Conservation (phyloP, 2,888 invertebrate genomes). For the Chrysolina haemoptera region DNA sequence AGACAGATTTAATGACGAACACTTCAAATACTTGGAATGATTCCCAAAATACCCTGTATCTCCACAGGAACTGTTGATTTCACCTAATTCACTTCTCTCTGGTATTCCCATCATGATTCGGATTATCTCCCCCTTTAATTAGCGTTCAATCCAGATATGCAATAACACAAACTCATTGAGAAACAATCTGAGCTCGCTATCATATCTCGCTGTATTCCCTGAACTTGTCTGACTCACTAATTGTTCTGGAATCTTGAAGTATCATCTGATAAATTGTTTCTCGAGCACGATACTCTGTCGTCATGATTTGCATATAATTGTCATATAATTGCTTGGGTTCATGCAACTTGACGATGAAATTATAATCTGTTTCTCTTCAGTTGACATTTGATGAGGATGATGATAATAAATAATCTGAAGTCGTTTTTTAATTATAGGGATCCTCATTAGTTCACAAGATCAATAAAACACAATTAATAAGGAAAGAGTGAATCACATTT, state of each 20-base stretch:
- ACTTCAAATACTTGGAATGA: too few relatives aligned
- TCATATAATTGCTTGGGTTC: conserved; percentile 40
- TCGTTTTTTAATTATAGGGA: too few relatives aligned
- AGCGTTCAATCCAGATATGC: conserved; percentile 2
- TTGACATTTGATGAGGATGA: neutral
- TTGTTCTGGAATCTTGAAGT: conserved; percentile 30
- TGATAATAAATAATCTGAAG: neutral
- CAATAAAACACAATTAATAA: too few relatives aligned
- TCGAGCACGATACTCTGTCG: conserved; percentile 34
- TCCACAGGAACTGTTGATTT: neutral
- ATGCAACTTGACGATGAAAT: conserved; percentile 36
- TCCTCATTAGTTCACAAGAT: too few relatives aligned
- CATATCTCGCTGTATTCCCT: neutral
- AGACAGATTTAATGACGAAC: too few relatives aligned
- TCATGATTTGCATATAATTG: conserved; percentile 42
- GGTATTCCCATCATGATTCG: neutral
- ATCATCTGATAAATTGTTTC: conserved; percentile 39
- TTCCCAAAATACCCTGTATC: too few relatives aligned
- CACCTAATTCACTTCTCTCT: neutral
- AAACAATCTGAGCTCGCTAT: conserved; percentile 13
- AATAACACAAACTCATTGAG: conserved; percentile 19
- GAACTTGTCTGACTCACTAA: conserved; percentile 19
- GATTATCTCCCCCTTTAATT: neutral
- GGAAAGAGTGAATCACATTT: too few relatives aligned
- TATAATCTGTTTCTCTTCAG: conserved; percentile 30